Conservation (phyloP, 2,797 vertebrate genomes). For the Eutrigla gurnardus region DNA sequence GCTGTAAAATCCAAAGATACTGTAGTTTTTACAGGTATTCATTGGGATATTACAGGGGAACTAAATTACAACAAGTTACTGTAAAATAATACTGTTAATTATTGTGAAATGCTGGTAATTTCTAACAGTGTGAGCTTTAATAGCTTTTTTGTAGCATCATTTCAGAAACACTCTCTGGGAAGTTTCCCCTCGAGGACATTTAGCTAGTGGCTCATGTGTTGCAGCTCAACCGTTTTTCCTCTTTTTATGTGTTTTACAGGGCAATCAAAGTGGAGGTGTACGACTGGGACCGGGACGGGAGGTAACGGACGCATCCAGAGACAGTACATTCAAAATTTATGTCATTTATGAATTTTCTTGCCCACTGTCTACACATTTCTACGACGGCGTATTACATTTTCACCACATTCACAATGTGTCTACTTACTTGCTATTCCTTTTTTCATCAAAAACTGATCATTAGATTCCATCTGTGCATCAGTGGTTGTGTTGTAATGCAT, state of each 20-base stretch:
- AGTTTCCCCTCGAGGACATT: constrained; percentile 30
- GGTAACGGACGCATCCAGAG: constrained; percentile 54
- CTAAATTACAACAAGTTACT: no score
- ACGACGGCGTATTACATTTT: constrained; percentile 6
- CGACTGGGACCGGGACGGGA: constrained; percentile 83
- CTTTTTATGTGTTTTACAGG: constrained; percentile 63
- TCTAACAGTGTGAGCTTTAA: no score
- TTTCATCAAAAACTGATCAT: constrained; percentile 4
- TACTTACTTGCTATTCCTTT: background rate
- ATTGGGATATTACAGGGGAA: no score
- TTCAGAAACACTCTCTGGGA: constrained; percentile 24
- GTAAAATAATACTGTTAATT: no score
- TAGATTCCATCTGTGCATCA: background rate
- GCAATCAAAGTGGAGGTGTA: constrained; percentile 82
- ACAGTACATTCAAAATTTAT: background rate
- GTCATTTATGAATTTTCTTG: background rate
- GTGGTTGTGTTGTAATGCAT: constrained; percentile 9
- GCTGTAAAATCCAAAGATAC: no score
- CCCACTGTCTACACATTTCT: background rate
- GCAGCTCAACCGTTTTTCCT: constrained; percentile 1
- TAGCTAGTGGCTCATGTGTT: background rate
- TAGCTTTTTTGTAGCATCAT: constrained; percentile 15
- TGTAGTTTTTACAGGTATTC: no score
- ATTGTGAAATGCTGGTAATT: no score
- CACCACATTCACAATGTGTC: background rate